Base-by-base conservation (phyloP, 2,888 invertebrate species). In the Acrobasis suavella region DNA sequence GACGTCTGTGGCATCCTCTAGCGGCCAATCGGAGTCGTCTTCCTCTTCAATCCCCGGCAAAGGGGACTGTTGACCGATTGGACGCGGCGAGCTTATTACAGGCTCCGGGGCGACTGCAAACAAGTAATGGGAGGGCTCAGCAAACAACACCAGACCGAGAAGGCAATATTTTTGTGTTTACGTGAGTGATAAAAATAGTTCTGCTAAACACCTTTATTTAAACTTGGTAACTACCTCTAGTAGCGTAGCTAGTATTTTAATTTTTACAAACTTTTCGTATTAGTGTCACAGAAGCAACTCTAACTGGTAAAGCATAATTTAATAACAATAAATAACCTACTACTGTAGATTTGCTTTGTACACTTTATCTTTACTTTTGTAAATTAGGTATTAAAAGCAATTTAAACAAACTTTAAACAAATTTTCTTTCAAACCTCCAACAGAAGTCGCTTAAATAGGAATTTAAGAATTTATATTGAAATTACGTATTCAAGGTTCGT, bases 21-120 rank as follows among this genome's bases (percentile, higher is more conserved):
- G 83, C 51, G 93, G 93, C 86, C 91, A 91, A 78, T 94, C 94
- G 64, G 94, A 94, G 81, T 96, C 95, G 87, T 96, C 96, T 85
- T 96, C 96, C 82, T 96, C 96, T 81, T 96, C 96, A 70, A 96
- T 96, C 76, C 96, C 96, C 73, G 96, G 96, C 70, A 96, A 91
- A 65, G 96, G 95, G 60, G 96, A 95, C 72, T 95, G 94, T 90
- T 96, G 94, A 80, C 95, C 89, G 84, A 93, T 84, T 76, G 94
- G 91, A 81, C 94, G 86, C 77, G 94, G 89, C 73, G 93, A 90
- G 85, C 85, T 92, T 84, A 91, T 83, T 77, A 92, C 85, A 69
- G 93, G 89, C 81, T 91, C 93, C 72, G 92, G 89, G 86, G 87
- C 85, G 89, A 93, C 80, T 94, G 93, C 70, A 94, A 85, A 86